Conservation (phyloP, 2,888 invertebrate genomes). For the Andrena fulva region DNA sequence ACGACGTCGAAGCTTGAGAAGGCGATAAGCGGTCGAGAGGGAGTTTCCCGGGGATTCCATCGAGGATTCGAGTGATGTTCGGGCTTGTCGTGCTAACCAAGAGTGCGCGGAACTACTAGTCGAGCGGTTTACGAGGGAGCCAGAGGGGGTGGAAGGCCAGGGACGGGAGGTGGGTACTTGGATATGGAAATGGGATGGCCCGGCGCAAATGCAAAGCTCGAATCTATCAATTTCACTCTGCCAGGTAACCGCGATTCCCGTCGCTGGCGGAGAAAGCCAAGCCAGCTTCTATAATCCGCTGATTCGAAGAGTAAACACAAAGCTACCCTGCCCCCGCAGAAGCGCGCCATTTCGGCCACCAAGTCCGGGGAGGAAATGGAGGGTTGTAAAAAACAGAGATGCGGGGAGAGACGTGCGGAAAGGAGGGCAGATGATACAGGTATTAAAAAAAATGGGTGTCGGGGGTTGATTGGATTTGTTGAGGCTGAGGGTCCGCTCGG, state of each 20-base stretch:
- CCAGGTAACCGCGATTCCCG: slow-evolving; percentile 60
- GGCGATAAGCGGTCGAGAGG: slow-evolving; percentile 72
- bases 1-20: slow-evolving; percentile 67
- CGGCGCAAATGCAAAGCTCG: slow-evolving; percentile 77
- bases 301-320: slow-evolving; percentile 81
- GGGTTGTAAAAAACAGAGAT: background rate
- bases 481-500: background rate
- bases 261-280: slow-evolving; percentile 54
- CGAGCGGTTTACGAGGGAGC: slow-evolving; percentile 66
- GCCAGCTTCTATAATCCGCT: slow-evolving; percentile 78
- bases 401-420: background rate
- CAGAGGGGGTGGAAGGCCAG: slow-evolving; percentile 58
- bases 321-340: slow-evolving; percentile 58
- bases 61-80: slow-evolving; percentile 75
- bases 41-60: slow-evolving; percentile 69
- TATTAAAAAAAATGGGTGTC: background rate
- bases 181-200: slow-evolving; percentile 79
- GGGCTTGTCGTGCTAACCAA: slow-evolving; percentile 74
- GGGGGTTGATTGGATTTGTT: background rate
- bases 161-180: slow-evolving; percentile 77
- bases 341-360: slow-evolving; percentile 61
- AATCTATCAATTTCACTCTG: slow-evolving; percentile 82
- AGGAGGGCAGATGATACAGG: background rate
- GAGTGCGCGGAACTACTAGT: slow-evolving; percentile 67
- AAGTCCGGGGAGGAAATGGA: background rate